phyloP scores from a whole-genome alignment of 2,113 vertebrate genomes.

The Marmota flaviventris region DNA sequence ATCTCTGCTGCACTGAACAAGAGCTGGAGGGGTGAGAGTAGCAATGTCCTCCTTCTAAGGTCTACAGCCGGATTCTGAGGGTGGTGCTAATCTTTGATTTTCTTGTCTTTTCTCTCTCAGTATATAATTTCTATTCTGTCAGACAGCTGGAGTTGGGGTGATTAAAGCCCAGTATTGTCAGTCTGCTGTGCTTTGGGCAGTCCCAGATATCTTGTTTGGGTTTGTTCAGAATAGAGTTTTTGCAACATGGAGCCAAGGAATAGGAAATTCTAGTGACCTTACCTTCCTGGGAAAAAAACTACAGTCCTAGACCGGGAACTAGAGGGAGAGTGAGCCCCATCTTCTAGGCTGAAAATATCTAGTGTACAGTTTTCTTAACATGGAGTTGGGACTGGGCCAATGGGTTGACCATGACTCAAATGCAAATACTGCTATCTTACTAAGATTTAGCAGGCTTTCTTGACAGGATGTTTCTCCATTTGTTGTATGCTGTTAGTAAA shows the following conservation, averaged over 20 bases:
- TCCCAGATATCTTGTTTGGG: background rate
- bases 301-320: background rate
- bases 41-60: too few relatives aligned
- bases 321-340: background rate
- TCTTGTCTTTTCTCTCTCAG: background rate
- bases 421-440: background rate
- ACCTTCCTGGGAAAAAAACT: background rate
- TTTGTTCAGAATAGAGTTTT: background rate
- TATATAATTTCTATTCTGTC: background rate
- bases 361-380: background rate
- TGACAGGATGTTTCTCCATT: background rate
- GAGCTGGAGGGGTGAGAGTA: background rate
- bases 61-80: background rate
- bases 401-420: background rate
- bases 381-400: background rate
- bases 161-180: background rate
- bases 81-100: background rate
- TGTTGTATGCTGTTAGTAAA: background rate
- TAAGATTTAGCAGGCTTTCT: background rate
- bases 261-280: background rate
- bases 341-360: background rate
- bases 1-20: background rate
- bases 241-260: background rate
- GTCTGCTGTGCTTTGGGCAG: background rate
- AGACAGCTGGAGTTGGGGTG: background rate